Evolutionary conservation across 2,888 invertebrate species (phyloP), one percentile per base, ranked within the genome.

Genomic region (Erebia ligea): DNA sequence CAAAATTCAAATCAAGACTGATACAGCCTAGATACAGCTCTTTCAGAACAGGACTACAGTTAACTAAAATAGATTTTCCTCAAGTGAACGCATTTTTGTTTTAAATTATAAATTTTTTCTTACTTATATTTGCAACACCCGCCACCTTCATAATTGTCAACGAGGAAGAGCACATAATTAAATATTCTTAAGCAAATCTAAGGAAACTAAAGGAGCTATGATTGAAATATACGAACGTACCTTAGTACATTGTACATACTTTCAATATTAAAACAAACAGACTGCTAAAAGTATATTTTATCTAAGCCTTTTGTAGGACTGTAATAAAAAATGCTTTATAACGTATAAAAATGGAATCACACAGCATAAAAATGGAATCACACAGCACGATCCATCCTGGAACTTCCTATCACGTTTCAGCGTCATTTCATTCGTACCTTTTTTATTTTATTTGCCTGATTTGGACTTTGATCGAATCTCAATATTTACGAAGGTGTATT

Each of bases 371-470:
- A 71, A 71, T 62, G 57, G 56, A 34, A 67, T 52, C 48, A 45
- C 67, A 63, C 59, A 73, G 68, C 71, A 59, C 61, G 65, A 68
- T 68, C 67, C 62, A 45, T 67, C 69, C 65, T 40, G 57, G 63
- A 67, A 67, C 70, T 69, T 70, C 58, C 69, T 74, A 73, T 73
- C 73, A 73, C 71, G 73, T 75, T 73, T 75, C 70, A 64, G 70
- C 68, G 69, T 70, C 71, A 69, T 76, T 75, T 75, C 67, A 72
- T 73, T 59, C 72, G 59, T 73, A 71, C 71, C 70, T 74, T 75
- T 71, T 71, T 73, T 73, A 72, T 75, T 74, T 73, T 74, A 73
- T 72, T 75, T 75, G 68, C 75, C 73, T 75, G 75, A 75, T 75
- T 75, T 73, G 58, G 71, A 64, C 73, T 74, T 70, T 70, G 74